Percentiles rank a stretch among this genome's conserved stretches.
These are phyloP conservation scores for Polypterus senegalus DNA, from an alignment of 2,113 vertebrate genomes.

Conservation along the genomic window DNA sequence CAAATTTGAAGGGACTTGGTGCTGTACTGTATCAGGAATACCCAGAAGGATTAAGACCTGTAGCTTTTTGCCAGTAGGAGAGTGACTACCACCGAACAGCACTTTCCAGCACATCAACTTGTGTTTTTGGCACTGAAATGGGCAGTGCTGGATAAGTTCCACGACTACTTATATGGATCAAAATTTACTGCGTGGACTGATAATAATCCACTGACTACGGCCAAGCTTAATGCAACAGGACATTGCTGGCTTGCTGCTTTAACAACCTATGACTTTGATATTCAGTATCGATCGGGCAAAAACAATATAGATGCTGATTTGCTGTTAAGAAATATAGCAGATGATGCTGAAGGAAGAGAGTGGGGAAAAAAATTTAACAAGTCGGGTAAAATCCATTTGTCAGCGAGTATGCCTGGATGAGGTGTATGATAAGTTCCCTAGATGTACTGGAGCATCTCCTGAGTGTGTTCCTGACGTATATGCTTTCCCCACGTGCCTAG, in stretches of 20 bases:
- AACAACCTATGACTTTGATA: constrained; percentile 16
- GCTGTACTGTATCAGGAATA: constrained; percentile 3
- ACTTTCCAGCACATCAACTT: constrained; percentile 8
- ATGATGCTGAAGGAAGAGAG: too few relatives aligned
- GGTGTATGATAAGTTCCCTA: too few relatives aligned
- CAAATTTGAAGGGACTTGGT: constrained; percentile 1
- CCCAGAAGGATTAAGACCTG: background rate
- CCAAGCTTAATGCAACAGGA: constrained; percentile 15
- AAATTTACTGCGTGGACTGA: constrained; percentile 16
- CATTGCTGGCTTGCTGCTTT: constrained; percentile 16
- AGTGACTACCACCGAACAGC: constrained; percentile 1
- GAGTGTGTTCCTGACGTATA: too few relatives aligned
- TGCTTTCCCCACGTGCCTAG: too few relatives aligned
- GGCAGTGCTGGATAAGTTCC: constrained; percentile 9
- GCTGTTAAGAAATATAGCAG: constrained; percentile 4
- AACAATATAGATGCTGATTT: constrained; percentile 16
- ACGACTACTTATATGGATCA: constrained; percentile 11
- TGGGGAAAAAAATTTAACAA: too few relatives aligned
- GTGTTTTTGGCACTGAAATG: constrained; percentile 10
- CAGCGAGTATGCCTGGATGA: too few relatives aligned
- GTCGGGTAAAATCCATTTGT: too few relatives aligned
- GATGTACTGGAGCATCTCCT: too few relatives aligned
- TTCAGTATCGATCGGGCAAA: constrained; percentile 12
- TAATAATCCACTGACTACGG: constrained; percentile 12
- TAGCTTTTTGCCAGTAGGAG: constrained; percentile 9